Evolutionary conservation across 1,140 invertebrate species (phyloP).

Genomic region (Formica selysi): DNA sequence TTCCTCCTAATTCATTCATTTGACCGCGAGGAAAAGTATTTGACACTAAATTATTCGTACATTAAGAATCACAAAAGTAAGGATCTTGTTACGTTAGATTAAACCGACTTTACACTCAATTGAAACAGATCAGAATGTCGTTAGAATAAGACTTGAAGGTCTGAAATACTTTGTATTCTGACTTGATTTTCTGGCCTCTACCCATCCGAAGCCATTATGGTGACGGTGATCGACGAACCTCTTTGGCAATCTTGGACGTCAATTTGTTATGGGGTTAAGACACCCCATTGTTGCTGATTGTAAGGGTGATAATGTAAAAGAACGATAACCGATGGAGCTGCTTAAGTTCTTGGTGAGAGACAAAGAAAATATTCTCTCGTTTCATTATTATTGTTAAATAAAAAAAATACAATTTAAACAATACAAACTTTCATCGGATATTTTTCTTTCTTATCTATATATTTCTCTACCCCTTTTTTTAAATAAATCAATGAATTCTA

Average conservation of each 20-base stretch:
- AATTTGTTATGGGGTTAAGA: conserved; percentile 43
- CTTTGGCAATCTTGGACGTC: conserved; percentile 24
- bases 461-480: not conserved
- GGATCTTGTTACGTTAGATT: not conserved
- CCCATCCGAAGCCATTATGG: not conserved
- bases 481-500: not conserved
- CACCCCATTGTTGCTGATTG: conserved; percentile 38
- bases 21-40: not conserved
- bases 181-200: conserved; percentile 13
- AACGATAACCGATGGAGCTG: conserved; percentile 32
- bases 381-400: not conserved
- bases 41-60: not conserved
- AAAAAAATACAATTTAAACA: conserved; percentile 3
- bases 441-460: not conserved
- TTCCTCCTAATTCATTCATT: not conserved
- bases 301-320: conserved; percentile 9
- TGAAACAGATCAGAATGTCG: not conserved
- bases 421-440: not conserved
- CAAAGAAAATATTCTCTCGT: not conserved
- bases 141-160: not conserved
- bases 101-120: not conserved
- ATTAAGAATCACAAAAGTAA: not conserved
- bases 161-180: not conserved
- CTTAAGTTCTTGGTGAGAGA: conserved; percentile 1
- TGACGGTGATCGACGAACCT: conserved; percentile 22